Base-by-base conservation (phyloP, 2,113 vertebrate species). In the Cyprinodon tularosa region DNA sequence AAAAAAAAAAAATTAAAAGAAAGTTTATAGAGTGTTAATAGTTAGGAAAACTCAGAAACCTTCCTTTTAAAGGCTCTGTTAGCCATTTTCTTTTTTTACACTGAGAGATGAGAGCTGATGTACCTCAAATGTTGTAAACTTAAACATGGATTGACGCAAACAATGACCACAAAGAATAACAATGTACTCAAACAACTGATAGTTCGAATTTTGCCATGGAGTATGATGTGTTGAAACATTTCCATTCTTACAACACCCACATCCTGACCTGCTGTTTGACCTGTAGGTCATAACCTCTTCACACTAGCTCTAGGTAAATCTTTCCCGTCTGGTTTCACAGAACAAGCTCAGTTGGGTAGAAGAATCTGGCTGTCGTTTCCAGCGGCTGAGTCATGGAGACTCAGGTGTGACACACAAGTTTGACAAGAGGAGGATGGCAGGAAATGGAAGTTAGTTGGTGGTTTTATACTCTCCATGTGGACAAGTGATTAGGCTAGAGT, bases 231-330 rank as follows among this genome's bases (percentile, higher is more conserved):
- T 77, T 67, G 81, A 81, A 84, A 84, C 36, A 70, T 78, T 85
- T 82, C 73, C 80, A 73, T 80, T 66, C 80, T n/a, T 68, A 44
- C 40, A 47, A 74, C 11, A 62, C 72, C 80, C 82, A 88, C 88
- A 77, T 88, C 81, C 82, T 82, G 70, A 83, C 86, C 86, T 85
- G 64, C 75, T 22, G 57, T 69, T 62, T 72, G 88, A 88, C 86
- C 87, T 20, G 0, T 17, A 57, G 88, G 87, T 88, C 74, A 67
- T 64, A 59, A 78, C 85, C 85, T 67, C 29, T 89, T 90, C 87
- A 88, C 90, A 85, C 83, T 60, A 78, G 74, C 57, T 3, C 61
- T 53, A 71, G 76, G 83, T 88, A 91, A 91, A 89, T 91, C 87
- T 88, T 88, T 91, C 87, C 86, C 83, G 80, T 80, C 85, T 88